Evolutionary conservation across 2,797 vertebrate species (phyloP).

Genomic region (Clarias laeviceps): DNA sequence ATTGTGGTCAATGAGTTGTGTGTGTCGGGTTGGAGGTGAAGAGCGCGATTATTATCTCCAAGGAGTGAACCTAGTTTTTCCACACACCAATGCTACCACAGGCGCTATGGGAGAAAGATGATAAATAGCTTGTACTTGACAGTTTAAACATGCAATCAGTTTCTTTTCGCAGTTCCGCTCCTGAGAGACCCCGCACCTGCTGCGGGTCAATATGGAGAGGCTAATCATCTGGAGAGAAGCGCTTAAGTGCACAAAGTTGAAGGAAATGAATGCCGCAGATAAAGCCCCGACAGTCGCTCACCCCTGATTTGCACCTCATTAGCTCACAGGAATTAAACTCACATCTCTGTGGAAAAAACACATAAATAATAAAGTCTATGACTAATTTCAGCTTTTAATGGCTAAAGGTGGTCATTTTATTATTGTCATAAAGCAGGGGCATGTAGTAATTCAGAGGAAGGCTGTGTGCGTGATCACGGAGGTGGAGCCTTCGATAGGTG

Average conservation of each 20-base stretch:
- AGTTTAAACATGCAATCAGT: constrained; percentile 61
- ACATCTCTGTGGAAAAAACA: constrained; percentile 67
- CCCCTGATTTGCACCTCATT: constrained; percentile 74
- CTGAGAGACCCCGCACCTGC: constrained; percentile 21
- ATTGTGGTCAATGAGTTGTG: constrained; percentile 5
- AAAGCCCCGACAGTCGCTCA: constrained; percentile 51
- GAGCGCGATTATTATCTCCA: background rate
- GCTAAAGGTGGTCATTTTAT: constrained; percentile 57
- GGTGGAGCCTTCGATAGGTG: background rate
- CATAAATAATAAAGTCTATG: constrained; percentile 67
- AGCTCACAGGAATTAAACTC: constrained; percentile 74
- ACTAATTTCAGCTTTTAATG: constrained; percentile 74
- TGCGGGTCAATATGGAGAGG: constrained; percentile 35
- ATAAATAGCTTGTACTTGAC: constrained; percentile 50
- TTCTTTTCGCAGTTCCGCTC: constrained; percentile 36
- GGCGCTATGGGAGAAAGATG: constrained; percentile 33
- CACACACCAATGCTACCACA: background rate
- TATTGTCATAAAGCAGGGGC: constrained; percentile 49
- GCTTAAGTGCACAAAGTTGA: constrained; percentile 25
- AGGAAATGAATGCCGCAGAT: constrained; percentile 33
- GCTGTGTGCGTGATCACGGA: background rate
- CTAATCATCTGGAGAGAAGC: constrained; percentile 39
- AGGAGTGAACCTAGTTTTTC: constrained; percentile 26
- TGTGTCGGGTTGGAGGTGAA: constrained; percentile 9
- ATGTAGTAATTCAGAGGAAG: constrained; percentile 21